Evolutionary conservation across 2,888 invertebrate genomes (phyloP).

Genomic region (Stegana nigrithorax): DNA sequence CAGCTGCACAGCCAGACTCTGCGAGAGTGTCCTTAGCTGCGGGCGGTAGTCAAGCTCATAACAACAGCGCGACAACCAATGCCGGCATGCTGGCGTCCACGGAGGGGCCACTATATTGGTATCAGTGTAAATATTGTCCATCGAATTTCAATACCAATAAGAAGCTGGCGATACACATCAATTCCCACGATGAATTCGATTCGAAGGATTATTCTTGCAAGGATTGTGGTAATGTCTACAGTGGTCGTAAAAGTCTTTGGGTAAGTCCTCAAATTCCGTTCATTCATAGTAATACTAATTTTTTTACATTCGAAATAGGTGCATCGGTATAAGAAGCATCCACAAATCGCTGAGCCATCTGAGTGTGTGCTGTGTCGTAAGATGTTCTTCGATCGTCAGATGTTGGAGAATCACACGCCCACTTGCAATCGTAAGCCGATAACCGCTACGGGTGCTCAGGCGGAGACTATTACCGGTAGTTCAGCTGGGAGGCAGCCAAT

Average conservation of each 20-base stretch:
- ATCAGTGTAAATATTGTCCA: slow-evolving; percentile 68
- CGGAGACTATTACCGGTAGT: slow-evolving; percentile 19
- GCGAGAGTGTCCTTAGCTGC: slow-evolving; percentile 22
- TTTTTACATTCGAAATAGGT: slow-evolving; percentile 40
- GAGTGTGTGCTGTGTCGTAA: slow-evolving; percentile 67
- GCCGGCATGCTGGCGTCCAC: slow-evolving; percentile 38
- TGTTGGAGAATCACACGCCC: slow-evolving; percentile 65
- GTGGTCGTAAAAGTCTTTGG: slow-evolving; percentile 68
- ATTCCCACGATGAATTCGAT: slow-evolving; percentile 68
- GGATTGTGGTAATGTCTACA: slow-evolving; percentile 69
- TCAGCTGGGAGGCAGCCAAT: not conserved
- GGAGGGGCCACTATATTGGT: slow-evolving; percentile 61
- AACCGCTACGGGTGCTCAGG: slow-evolving; percentile 50
- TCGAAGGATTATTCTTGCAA: slow-evolving; percentile 69
- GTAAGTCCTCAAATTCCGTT: slow-evolving; percentile 42
- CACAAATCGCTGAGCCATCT: slow-evolving; percentile 66
- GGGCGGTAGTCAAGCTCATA: not conserved
- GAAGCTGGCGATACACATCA: slow-evolving; percentile 68
- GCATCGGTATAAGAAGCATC: slow-evolving; percentile 69
- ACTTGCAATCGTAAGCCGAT: slow-evolving; percentile 62
- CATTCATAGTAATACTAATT: not conserved
- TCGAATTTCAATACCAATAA: slow-evolving; percentile 69
- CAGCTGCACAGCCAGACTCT: too few species aligned
- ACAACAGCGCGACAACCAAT: slow-evolving; percentile 12
- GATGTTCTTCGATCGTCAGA: slow-evolving; percentile 67